A percentile compares a stretch with the other conserved stretches of the same genome.
phyloP scores from a whole-genome alignment of 2,113 vertebrate genomes.

The Poecilia latipinna region DNA sequence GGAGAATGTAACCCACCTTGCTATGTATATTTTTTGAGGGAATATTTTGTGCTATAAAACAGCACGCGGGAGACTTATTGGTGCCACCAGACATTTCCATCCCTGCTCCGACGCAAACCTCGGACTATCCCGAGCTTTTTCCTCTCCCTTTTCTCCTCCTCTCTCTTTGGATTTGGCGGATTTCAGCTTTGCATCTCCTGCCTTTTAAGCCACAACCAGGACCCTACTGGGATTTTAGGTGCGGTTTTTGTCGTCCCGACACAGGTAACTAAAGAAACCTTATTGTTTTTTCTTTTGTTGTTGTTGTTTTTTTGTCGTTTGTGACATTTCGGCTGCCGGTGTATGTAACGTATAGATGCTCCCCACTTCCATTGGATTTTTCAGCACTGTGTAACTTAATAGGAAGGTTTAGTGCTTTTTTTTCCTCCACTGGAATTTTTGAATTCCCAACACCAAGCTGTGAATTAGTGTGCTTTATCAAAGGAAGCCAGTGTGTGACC shows the following conservation, averaged over 20 bases:
- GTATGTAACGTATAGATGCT: constrained; percentile 12
- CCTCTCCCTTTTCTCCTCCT: not conserved
- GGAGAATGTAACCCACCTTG: constrained; percentile 31
- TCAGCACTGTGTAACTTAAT: constrained; percentile 5
- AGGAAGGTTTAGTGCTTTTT: constrained; percentile 27
- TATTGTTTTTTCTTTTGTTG: not conserved
- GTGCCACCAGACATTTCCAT: constrained; percentile 35
- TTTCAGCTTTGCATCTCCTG: constrained; percentile 31
- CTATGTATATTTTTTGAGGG: not conserved
- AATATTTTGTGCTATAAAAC: not conserved
- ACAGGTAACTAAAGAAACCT: constrained; percentile 58
- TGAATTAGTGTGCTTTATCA: constrained; percentile 34
- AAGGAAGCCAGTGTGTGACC: constrained; percentile 35
- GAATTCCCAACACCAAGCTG: constrained; percentile 23
- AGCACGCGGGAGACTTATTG: constrained; percentile 28
- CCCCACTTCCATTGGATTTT: constrained; percentile 53
- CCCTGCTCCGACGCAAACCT: constrained; percentile 40
- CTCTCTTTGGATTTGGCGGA: not conserved
- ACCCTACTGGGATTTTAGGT: constrained; percentile 66
- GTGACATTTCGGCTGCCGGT: constrained; percentile 58
- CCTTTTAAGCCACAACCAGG: constrained; percentile 33
- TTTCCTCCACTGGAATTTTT: constrained; percentile 52
- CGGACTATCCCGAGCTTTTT: constrained; percentile 36
- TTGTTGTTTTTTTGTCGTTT: constrained; percentile 9
- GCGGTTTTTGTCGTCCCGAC: constrained; percentile 57